A percentile compares a stretch with the other conserved stretches of the same genome.
Conservation (phyloP, 2,797 vertebrate genomes). For the Acrossocheilus fasciatus region DNA sequence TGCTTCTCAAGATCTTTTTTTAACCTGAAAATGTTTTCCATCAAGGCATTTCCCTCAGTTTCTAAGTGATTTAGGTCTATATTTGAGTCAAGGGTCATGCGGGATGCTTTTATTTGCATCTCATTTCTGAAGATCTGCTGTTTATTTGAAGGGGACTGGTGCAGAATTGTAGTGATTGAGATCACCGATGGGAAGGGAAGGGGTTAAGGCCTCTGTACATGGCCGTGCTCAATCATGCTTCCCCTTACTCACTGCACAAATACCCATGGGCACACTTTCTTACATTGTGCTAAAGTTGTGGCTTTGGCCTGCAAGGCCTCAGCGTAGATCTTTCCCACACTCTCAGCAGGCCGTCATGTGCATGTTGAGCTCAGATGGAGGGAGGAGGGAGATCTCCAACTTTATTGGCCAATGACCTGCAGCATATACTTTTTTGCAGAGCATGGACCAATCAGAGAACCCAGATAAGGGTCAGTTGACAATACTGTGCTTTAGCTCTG, state of each 20-base stretch:
- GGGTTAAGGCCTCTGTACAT: conserved; percentile 45
- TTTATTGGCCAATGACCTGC: conserved; percentile 15
- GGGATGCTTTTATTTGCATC: conserved; percentile 52
- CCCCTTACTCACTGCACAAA: conserved; percentile 45
- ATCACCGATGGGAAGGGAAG: conserved; percentile 44
- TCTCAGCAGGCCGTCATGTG: conserved; percentile 35
- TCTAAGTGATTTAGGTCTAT: conserved; percentile 18
- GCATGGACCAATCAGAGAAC: conserved; percentile 15
- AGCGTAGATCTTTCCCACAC: conserved; percentile 65
- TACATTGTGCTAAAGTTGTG: conserved; percentile 39
- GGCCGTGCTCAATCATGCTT: conserved; percentile 52
- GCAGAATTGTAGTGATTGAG: conserved; percentile 35
- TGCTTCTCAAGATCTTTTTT: conserved; percentile 11
- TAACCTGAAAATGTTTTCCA: conserved; percentile 23
- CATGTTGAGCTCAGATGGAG: background rate
- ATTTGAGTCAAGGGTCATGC: conserved; percentile 34
- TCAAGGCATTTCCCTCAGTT: conserved; percentile 1
- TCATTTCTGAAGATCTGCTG: conserved; percentile 47
- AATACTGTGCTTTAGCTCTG: conserved; percentile 2
- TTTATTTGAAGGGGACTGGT: conserved; percentile 54
- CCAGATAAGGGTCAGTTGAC: background rate
- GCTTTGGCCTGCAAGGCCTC: conserved; percentile 43
- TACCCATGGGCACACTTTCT: conserved; percentile 54
- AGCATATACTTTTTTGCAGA: background rate
- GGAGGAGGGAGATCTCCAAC: conserved; percentile 14